Base-by-base conservation (phyloP, 2,888 invertebrate genomes). In the Pteria penguin region DNA sequence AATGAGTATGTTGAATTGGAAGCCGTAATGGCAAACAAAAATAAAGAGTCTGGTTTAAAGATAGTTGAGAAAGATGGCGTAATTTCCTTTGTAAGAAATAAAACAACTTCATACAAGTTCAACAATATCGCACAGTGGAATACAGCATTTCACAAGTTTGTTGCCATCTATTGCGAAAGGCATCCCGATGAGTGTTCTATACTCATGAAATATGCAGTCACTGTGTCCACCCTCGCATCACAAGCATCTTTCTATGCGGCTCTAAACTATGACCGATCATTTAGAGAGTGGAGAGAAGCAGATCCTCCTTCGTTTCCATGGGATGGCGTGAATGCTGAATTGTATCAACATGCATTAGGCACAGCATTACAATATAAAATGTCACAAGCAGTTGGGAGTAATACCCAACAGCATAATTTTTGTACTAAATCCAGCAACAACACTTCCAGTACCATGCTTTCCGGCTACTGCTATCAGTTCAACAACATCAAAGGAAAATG, bases 111-210 rank as follows among this genome's bases (percentile, higher is more conserved):
- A n/a, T n/a, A n/a, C n/a, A 31, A n/a, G 22, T 57, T 58, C 2
- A 58, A 57, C 26, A 14, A 31, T 14, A 22, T 68, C 1, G 4
- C 31, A 4, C 57, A 58, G 33, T 68, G 36, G 58, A 58, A 22
- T 22, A 27, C 14, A 2, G 36, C 68, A 18, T 68, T 71, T 11
- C 71, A 62, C 27, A 61, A 62, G 11, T 71, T 33, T 69, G 57
- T 71, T 27, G 36, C 29, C 2, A 61, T 71, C 4, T 71, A 71
- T 29, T 71, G 71, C 55, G 54, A 63, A 29, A 71, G 54, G 55
- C 8, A 14, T 18, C 71, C 71, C 0, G 31, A 27, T 2, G 55
- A 24, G 4, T 32, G 45, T 1, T 26, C 29, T 14, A 33, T 45
- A 14, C 45, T 71, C 2, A 62, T 71, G 62, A 63, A 27, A 27